Conservation (phyloP, 2,113 vertebrate species). For the Gymnarchus niloticus region DNA sequence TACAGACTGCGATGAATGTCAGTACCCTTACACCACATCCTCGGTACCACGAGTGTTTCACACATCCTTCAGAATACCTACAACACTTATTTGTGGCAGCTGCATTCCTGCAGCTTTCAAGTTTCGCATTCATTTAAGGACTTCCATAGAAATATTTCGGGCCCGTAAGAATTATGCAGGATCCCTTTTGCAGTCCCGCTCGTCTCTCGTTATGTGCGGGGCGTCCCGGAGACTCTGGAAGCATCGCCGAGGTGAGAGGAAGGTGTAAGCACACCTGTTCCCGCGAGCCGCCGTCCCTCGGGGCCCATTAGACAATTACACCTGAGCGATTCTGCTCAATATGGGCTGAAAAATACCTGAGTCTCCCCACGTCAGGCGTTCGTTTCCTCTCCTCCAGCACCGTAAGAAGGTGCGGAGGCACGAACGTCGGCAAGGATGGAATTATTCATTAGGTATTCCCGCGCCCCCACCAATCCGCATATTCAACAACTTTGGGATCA, state of each 20-base stretch:
- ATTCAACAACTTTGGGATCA: slow-evolving; percentile 56
- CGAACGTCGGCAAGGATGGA: slow-evolving; percentile 38
- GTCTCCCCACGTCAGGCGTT: slow-evolving; percentile 53
- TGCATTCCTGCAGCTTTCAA: neutral
- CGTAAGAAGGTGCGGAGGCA: slow-evolving; percentile 39
- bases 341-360: slow-evolving; percentile 53
- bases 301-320: slow-evolving; percentile 59
- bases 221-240: slow-evolving; percentile 9
- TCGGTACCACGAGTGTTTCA: neutral
- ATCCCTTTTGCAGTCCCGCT: too few species aligned
- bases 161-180: too few species aligned
- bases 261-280: slow-evolving; percentile 34
- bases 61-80: neutral
- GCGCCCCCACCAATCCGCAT: slow-evolving; percentile 36
- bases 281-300: slow-evolving; percentile 35
- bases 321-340: slow-evolving; percentile 52
- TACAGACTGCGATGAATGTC: neutral
- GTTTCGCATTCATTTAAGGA: neutral
- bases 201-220: neutral
- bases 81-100: neutral
- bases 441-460: slow-evolving; percentile 58
- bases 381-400: slow-evolving; percentile 40
- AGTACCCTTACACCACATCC: neutral
- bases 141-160: neutral
- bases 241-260: slow-evolving; percentile 20